These are phyloP conservation scores for Malurus alboscapulatus DNA, from an alignment of 2,113 vertebrate genomes.

Conservation along the genomic window DNA sequence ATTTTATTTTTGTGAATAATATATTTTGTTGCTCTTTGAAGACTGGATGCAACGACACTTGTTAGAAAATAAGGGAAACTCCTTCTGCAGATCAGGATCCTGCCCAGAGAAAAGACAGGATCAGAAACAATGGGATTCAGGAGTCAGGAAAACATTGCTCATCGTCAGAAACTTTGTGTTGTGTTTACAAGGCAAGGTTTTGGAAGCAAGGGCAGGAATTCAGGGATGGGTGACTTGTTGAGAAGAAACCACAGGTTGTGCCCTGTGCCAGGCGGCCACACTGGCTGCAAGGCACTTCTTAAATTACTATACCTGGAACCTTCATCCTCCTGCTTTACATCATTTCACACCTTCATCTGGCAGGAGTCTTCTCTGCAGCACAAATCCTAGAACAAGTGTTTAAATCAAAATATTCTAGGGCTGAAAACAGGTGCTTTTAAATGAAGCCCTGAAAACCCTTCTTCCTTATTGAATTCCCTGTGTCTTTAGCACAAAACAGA, in stretches of 20 bases:
- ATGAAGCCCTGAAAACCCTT: neutral
- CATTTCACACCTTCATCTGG: neutral
- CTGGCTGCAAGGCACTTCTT: neutral
- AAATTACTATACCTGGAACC: neutral
- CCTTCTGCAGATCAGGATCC: neutral
- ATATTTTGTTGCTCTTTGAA: neutral
- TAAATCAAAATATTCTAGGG: neutral
- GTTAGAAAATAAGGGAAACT: neutral
- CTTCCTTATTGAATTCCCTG: neutral
- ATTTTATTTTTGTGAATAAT: neutral
- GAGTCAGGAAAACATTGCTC: neutral
- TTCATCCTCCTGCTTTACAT: neutral
- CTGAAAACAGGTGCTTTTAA: neutral
- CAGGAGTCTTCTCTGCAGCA: neutral
- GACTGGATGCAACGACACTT: neutral
- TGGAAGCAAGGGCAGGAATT: neutral
- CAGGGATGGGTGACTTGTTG: neutral
- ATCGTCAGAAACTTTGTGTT: neutral
- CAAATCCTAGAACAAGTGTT: neutral
- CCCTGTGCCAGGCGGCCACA: neutral
- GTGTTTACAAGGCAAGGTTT: neutral
- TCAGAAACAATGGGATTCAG: neutral
- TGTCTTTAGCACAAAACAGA: neutral
- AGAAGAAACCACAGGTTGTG: neutral
- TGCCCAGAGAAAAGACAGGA: neutral